Evolutionary conservation across 2,113 vertebrate genomes (phyloP), one percentile per base, ranked within the genome.

Genomic region (Calypte anna): DNA sequence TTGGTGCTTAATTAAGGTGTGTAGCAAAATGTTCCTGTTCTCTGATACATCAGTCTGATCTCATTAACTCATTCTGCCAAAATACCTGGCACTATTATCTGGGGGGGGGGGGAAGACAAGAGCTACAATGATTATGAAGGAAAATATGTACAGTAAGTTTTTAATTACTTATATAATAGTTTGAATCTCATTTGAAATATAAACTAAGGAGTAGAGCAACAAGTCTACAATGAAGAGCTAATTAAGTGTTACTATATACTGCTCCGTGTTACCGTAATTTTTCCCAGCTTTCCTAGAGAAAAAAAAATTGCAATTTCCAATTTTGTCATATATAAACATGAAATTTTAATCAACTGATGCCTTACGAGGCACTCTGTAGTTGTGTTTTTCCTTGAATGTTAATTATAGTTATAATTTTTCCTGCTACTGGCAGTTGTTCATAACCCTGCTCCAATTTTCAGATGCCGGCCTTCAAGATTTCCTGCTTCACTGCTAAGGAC

Each of bases 161-260:
- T 89, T 74, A 91, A 94, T 95, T 86, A 90, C 82, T 74, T 86
- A 17, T 14, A 19, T 31, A 59, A 79, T 28, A 70, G 24, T 54
- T 58, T 59, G 30, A 93, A 79, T 64, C 19, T 78, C 33, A 44
- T 81, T 79, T 88, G 69, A 87, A 90, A 72, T n/a, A 46, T 46
- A n/a, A 88, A 81, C 91, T 79, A 94, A 68, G 12, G 46, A 86
- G 36, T 28, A 86, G 30, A 86, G 19, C 30, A 91, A 51, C 17
- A 90, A 92, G 61, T 48, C 18, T 51, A 54, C 66, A 92, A 28
- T 33, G 19, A 93, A 85, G 46, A 59, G 12, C 51, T 87, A 90
- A 91, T 84, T 44, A 87, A 94, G 27, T 9, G 12, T 27, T 38
- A 31, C 33, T 51, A 31, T 1, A 2, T 10, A 73, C 33, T 8